Conservation (phyloP, 1,140 invertebrate genomes). For the Atta texana region DNA sequence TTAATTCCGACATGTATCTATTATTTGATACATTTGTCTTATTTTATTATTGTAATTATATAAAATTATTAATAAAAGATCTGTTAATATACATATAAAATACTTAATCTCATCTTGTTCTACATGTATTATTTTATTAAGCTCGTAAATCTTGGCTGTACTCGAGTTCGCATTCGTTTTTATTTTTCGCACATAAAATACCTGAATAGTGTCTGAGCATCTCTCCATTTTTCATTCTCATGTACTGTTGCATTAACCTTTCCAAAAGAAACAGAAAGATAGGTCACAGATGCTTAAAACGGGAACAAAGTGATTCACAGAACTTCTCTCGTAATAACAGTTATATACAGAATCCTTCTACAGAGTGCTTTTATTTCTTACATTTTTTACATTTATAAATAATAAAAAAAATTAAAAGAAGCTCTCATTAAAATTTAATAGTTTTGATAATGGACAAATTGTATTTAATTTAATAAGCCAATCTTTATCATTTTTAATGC, state of each 20-base stretch:
- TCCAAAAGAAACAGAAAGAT: constrained; percentile 21
- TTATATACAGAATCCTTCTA: constrained; percentile 3
- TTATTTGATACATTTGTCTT: too few relatives aligned
- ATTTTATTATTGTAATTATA: too few relatives aligned
- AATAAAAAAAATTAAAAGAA: too few relatives aligned
- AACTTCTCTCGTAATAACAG: constrained; percentile 34
- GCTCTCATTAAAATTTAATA: background rate
- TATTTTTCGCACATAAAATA: background rate
- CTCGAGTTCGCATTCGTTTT: background rate
- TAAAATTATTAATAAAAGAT: too few relatives aligned
- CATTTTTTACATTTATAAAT: background rate
- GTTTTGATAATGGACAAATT: background rate
- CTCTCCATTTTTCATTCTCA: constrained; percentile 16
- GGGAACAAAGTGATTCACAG: constrained; percentile 32
- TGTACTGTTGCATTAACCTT: constrained; percentile 16
- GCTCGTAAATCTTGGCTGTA: background rate
- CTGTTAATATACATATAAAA: background rate
- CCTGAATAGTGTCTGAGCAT: background rate
- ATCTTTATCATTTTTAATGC: background rate
- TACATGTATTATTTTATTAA: background rate
- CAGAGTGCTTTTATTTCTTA: constrained; percentile 1
- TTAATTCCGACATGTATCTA: background rate
- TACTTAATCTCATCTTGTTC: background rate
- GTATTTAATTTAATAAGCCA: background rate
- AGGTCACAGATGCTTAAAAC: constrained; percentile 41